Evolutionary conservation across 2,888 invertebrate genomes (phyloP).

Genomic region (Julus scanicus): DNA sequence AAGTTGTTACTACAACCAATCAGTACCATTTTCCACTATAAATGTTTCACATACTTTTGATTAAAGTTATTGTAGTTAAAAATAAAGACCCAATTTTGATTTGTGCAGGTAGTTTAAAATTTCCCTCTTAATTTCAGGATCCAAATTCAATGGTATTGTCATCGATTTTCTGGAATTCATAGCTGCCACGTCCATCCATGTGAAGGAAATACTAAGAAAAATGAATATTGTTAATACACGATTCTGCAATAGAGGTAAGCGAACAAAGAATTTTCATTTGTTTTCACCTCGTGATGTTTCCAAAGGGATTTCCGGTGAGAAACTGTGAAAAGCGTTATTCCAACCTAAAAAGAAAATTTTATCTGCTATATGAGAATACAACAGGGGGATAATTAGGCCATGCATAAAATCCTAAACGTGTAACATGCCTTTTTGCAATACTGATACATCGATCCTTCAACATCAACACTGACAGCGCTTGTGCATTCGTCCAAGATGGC

Average conservation of each 20-base stretch:
- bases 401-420: not conserved
- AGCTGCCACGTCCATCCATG: slow-evolving; percentile 95
- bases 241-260: not conserved
- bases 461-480: slow-evolving; percentile 97
- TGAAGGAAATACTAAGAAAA: slow-evolving; percentile 81
- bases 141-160: slow-evolving; percentile 90
- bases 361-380: too few relatives aligned
- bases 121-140: slow-evolving; percentile 73
- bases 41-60: not conserved
- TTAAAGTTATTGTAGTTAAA: not conserved
- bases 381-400: not conserved
- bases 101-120: not conserved
- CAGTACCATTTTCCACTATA: not conserved
- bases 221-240: slow-evolving; percentile 2
- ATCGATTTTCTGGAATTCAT: slow-evolving; percentile 87
- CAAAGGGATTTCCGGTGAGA: slow-evolving; percentile 97
- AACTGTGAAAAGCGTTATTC: slow-evolving; percentile 95
- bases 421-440: slow-evolving; percentile 77
- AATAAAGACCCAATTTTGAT: not conserved
- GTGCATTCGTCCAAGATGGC: slow-evolving; percentile 99
- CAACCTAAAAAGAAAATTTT: slow-evolving; percentile 72
- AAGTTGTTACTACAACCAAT: not conserved
- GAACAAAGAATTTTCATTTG: not conserved
- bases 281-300: slow-evolving; percentile 88
- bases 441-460: slow-evolving; percentile 96